A percentile compares a stretch with the other conserved stretches of the same genome.
These are phyloP conservation scores for Mesoclemmys tuberculata DNA, from an alignment of 2,113 vertebrate genomes.

Conservation along the genomic window DNA sequence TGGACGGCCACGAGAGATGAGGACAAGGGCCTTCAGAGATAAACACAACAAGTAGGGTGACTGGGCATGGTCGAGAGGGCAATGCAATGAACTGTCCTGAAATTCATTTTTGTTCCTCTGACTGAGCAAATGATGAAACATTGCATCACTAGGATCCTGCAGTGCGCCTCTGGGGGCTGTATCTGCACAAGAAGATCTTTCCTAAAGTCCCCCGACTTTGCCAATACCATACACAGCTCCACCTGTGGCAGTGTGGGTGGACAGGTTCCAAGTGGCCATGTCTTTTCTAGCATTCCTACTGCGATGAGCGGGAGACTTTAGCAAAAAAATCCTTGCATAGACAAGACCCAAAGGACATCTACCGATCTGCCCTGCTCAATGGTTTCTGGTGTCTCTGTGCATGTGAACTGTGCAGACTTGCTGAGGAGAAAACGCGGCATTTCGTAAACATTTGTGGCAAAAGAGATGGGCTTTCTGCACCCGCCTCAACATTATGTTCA, in stretches of 20 bases:
- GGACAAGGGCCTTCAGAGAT: background rate
- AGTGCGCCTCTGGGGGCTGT: no score
- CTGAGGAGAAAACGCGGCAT: background rate
- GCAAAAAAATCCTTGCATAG: background rate
- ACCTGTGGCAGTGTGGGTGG: background rate
- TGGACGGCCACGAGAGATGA: background rate
- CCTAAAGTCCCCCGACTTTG: background rate
- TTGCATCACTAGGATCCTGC: background rate
- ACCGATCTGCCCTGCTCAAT: accelerated
- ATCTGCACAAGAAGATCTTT: background rate
- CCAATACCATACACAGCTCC: accelerated
- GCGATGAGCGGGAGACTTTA: background rate
- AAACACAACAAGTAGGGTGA: accelerated
- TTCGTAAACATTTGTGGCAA: conserved; percentile 52
- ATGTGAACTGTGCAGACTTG: background rate
- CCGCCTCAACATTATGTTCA: conserved; percentile 57
- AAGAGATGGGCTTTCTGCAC: background rate
- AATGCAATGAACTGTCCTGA: background rate
- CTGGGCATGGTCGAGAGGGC: accelerated
- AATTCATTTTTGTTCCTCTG: background rate
- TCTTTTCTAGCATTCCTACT: background rate
- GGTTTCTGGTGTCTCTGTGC: background rate
- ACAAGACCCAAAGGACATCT: background rate
- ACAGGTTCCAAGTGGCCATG: accelerated
- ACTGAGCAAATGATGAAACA: background rate